Conservation (phyloP, 2,888 invertebrate species). For the Perdita meconis region DNA sequence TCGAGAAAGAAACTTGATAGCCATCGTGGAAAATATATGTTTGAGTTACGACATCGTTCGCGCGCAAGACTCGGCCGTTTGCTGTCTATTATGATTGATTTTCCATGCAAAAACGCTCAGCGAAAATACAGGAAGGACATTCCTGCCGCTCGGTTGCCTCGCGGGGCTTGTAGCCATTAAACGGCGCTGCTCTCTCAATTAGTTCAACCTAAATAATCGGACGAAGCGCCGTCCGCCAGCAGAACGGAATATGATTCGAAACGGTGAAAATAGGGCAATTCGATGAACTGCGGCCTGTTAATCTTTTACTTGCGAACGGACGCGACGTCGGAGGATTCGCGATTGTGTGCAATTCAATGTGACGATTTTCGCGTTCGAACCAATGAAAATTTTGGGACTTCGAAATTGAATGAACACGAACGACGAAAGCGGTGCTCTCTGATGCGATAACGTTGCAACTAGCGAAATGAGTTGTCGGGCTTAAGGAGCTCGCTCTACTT, state of each 20-base stretch:
- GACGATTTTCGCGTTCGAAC: neutral
- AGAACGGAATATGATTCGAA: conserved; percentile 35
- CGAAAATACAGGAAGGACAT: conserved; percentile 16
- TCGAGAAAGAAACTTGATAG: neutral
- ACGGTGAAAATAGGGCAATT: conserved; percentile 15
- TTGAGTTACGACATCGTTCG: no score
- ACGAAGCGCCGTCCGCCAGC: conserved; percentile 26
- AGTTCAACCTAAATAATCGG: conserved; percentile 52
- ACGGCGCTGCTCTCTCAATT: conserved; percentile 40
- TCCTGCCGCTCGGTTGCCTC: neutral
- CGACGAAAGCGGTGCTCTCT: no score
- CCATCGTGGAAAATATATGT: neutral
- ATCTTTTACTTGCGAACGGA: conserved; percentile 3
- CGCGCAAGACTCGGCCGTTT: neutral
- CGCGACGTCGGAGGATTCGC: neutral
- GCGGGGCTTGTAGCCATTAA: conserved; percentile 28
- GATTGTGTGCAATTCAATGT: no score
- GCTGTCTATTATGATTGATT: conserved; percentile 37
- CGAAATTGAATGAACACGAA: no score
- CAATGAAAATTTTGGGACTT: no score
- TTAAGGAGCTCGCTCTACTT: no score
- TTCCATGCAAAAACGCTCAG: conserved; percentile 31
- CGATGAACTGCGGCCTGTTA: neutral
- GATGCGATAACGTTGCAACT: no score
- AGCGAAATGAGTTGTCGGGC: no score